phyloP scores from a whole-genome alignment of 2,113 vertebrate species.

The Orycteropus afer region DNA sequence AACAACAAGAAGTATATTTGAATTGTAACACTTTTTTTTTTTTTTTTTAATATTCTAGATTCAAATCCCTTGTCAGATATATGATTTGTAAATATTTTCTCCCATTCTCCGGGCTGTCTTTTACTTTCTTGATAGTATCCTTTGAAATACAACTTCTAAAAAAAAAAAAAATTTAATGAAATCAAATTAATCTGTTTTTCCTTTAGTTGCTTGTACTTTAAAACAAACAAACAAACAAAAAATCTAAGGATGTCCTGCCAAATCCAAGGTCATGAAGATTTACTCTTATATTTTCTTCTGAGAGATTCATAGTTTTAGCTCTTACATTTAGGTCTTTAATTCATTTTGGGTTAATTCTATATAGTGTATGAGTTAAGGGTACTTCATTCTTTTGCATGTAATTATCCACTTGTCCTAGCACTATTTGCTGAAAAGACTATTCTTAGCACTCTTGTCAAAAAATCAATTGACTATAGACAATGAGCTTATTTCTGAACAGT shows the following conservation, averaged over 20 bases:
- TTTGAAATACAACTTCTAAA: not conserved
- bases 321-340: not conserved
- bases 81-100: not conserved
- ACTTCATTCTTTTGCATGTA: not conserved
- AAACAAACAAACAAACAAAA: too few species aligned
- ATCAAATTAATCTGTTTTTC: not conserved
- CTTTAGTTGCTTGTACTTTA: not conserved
- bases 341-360: not conserved
- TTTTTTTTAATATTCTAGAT: not conserved
- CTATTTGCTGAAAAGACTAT: not conserved
- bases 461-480: not conserved
- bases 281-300: not conserved
- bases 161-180: too few species aligned
- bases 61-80: not conserved
- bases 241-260: not conserved
- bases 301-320: not conserved
- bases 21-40: not conserved
- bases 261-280: not conserved
- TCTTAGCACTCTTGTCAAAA: not conserved
- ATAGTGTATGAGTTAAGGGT: not conserved
- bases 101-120: not conserved
- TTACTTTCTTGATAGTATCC: not conserved
- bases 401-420: not conserved
- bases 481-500: not conserved
- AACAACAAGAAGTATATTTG: not conserved